Evolutionary conservation across 2,113 vertebrate genomes (phyloP).

Genomic region (human): GRCh38 chr7:97087001-97087500

Average conservation of each 20-base stretch:
- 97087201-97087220: not conserved
- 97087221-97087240: not conserved
- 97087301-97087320: not conserved
- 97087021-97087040: not conserved
- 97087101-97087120: not conserved
- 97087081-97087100: not conserved
- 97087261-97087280: not conserved
- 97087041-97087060: not conserved
- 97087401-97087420: not conserved
- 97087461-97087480: not conserved
- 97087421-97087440: not conserved
- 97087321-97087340: conserved; percentile 16
- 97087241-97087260: not conserved
- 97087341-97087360: not conserved
- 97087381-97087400: not conserved
- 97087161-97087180: not conserved
- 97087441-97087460: not conserved
- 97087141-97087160: not conserved
- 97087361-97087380: not conserved
- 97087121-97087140: not conserved
- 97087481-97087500: not conserved
- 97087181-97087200: not conserved
- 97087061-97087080: not conserved
- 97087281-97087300: not conserved
- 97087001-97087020: not conserved